Evolutionary conservation across 23 tunicate species (phyloP), one percentile per base, ranked within the genome.

Genomic region (Corella eumyota): DNA sequence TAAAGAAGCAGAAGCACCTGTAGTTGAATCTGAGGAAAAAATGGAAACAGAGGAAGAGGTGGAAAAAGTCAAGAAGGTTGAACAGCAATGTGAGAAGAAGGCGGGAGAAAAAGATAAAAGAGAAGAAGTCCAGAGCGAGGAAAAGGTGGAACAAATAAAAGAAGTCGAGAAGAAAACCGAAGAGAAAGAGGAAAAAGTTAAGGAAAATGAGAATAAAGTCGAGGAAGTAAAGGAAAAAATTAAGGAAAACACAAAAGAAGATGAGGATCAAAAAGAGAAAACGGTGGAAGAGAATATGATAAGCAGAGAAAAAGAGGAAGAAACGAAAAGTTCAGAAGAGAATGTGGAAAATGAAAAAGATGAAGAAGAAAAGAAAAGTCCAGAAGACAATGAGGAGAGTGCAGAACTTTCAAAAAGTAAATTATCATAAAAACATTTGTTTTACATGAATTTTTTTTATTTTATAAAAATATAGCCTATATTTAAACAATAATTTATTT

Each of bases 231-330:
- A 54, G 60, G 23, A 54, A 54, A 54, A 34, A 19, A 32, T 26
- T 19, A 34, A 54, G 29, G 60, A 54, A 54, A 54, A 54, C n/a
- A 13, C 60, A 3, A 34, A 5, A n/a, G n/a, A n/a, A 23, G 60
- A 54, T 23, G 23, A 32, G 27, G 60, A 48, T 2, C 22, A 4
- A 48, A 26, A 54, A 26, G 60, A 54, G 32, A 34, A 54, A 5
- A 54, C 2, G 19, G 23, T 19, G 27, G 60, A 15, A 15, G 60
- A 54, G 6, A 32, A 32, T 25, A n/a, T n/a, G n/a, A n/a, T n/a
- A n/a, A n/a, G n/a, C n/a, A n/a, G n/a, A n/a, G n/a, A n/a, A n/a
- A n/a, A n/a, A n/a, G n/a, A n/a, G n/a, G n/a, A n/a, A n/a, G n/a
- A n/a, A n/a, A n/a, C n/a, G n/a, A n/a, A n/a, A n/a, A n/a, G n/a